Evolutionary conservation across 2,797 vertebrate genomes (phyloP), one percentile per base, ranked within the genome.

Genomic region (Melanotaenia parkinsoni): DNA sequence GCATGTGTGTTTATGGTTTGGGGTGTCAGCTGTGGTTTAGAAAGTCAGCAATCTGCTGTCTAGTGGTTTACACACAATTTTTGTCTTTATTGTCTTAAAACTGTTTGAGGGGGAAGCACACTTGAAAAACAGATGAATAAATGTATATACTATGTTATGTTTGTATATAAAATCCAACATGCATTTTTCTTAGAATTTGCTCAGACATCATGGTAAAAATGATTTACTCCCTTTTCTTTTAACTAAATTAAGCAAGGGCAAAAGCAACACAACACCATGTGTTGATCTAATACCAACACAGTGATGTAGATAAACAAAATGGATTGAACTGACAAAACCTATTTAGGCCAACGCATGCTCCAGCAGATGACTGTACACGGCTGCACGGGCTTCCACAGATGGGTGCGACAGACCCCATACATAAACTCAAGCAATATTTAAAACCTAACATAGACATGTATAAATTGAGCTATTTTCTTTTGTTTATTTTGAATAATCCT

Each of bases 151-250:
- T 54, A 13, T 53, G 7, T 3, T 30, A 20, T 7, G 58, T 62
- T 40, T 22, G 5, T 53, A 47, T 35, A 51, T 58, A 43, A 63
- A 45, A 70, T 78, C 66, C n/a, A 47, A 63, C 13, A 18, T 56
- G 53, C 74, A 78, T 53, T 79, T 79, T 79, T 79, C 24, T 64
- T 50, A 3, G 35, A 80, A 68, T 82, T 79, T 68, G 50, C 58
- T 33, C 65, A 11, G 62, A 37, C 45, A 54, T 51, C 8, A 71
- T 69, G 71, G 72, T 81, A 79, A 87, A 24, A 77, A 74, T 86
- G 68, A 92, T 91, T 89, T 90, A 88, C 58, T 82, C 53, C 43
- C 43, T 57, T 83, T 72, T 72, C 81, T 88, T 89, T 90, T 86
- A 89, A 86, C 73, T 51, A 88, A 89, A 92, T 90, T 80, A 90